Percentiles rank a stretch among this genome's conserved stretches.
phyloP scores from a whole-genome alignment of 2,797 vertebrate genomes.

The Acanthiza pusilla region DNA sequence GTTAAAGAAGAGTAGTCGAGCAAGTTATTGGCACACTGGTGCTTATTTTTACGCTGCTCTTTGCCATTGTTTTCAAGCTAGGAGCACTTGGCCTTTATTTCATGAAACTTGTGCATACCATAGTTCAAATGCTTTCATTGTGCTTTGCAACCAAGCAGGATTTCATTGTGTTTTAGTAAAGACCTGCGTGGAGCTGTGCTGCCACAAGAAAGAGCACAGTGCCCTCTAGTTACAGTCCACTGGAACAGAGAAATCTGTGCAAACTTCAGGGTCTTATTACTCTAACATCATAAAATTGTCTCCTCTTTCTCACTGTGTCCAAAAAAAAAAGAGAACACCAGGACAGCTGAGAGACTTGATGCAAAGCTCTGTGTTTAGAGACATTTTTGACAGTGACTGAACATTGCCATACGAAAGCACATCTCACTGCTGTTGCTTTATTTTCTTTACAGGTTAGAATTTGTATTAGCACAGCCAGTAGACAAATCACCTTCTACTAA shows the following conservation, averaged over 20 bases:
- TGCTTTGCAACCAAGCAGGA: not conserved
- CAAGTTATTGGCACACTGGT: slow-evolving; percentile 45
- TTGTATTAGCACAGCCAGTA: not conserved
- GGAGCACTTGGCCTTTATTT: slow-evolving; percentile 58
- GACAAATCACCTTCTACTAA: not conserved
- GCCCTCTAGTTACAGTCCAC: slow-evolving; percentile 52
- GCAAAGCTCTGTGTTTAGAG: not conserved
- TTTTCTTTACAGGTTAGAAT: slow-evolving; percentile 6
- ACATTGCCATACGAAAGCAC: not conserved
- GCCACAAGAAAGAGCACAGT: slow-evolving; percentile 56
- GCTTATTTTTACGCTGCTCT: slow-evolving; percentile 18
- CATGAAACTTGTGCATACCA: slow-evolving; percentile 25
- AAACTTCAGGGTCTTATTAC: not conserved
- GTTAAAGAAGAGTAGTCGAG: slow-evolving; percentile 34
- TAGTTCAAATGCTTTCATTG: slow-evolving; percentile 50
- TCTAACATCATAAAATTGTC: not conserved
- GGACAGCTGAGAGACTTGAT: not conserved
- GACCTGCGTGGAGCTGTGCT: not conserved
- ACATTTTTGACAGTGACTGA: not conserved
- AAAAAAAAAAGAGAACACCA: not conserved
- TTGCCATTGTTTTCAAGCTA: slow-evolving; percentile 19
- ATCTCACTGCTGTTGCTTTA: not conserved
- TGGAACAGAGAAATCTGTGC: not conserved
- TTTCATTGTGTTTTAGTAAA: slow-evolving; percentile 21
- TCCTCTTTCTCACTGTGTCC: not conserved